These are phyloP conservation scores for Auanema freiburgensis DNA, from an alignment of 2,888 invertebrate genomes.

Conservation along the genomic window DNA sequence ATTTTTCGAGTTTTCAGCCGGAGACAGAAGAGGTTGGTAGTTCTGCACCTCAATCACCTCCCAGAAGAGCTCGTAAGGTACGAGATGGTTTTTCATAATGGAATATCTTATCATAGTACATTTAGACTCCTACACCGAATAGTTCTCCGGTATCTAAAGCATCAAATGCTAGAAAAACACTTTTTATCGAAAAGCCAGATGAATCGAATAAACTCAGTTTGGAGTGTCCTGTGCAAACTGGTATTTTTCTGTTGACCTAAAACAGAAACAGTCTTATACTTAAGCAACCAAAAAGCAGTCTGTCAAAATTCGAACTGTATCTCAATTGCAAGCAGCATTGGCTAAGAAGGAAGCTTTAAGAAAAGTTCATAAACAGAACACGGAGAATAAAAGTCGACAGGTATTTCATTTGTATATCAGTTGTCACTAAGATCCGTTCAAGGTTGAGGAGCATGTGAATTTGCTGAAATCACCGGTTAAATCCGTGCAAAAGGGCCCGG, in stretches of 20 bases:
- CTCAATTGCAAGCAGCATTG: slow-evolving; percentile 8
- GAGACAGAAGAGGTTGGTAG: too few species aligned
- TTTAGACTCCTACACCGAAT: slow-evolving; percentile 7
- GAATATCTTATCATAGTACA: too few species aligned
- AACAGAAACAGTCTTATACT: too few species aligned
- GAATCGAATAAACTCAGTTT: background rate
- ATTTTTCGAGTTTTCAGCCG: too few species aligned
- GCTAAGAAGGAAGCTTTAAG: background rate
- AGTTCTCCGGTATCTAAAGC: slow-evolving; percentile 6
- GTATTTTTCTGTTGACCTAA: background rate
- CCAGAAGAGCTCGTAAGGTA: slow-evolving; percentile 8
- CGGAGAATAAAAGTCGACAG: background rate
- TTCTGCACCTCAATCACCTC: background rate
- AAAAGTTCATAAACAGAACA: slow-evolving; percentile 2
- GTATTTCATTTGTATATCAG: background rate
- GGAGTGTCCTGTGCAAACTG: slow-evolving; percentile 3
- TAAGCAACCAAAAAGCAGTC: too few species aligned
- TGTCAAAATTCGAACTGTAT: too few species aligned
- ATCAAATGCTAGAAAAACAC: background rate
- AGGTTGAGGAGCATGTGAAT: slow-evolving; percentile 11
- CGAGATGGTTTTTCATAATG: background rate
- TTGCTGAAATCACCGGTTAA: slow-evolving; percentile 15
- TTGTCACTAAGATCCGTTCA: too few species aligned
- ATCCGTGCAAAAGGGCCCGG: background rate
- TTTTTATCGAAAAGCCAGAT: slow-evolving; percentile 1